Percentiles rank a stretch among this genome's conserved stretches.
phyloP scores from a whole-genome alignment of 2,113 vertebrate species.

The Casuarius casuarius region DNA sequence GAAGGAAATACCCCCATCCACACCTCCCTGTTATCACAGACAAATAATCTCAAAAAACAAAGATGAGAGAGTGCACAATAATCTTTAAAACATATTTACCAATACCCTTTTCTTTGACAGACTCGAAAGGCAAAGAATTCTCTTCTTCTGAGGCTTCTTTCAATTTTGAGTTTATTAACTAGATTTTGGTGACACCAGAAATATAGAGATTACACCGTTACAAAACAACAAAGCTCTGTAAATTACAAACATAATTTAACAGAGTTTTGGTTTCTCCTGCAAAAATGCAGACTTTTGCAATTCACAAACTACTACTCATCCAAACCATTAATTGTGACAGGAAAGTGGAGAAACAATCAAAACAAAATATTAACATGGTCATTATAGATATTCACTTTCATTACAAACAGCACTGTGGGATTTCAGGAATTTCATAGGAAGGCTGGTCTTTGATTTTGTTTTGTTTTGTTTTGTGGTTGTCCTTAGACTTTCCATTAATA shows the following conservation, averaged over 20 bases:
- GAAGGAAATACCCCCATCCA: neutral
- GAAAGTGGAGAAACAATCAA: neutral
- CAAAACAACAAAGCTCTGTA: neutral
- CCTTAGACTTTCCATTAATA: neutral
- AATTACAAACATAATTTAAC: neutral
- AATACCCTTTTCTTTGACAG: neutral
- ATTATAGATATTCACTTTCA: neutral
- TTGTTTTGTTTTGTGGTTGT: neutral
- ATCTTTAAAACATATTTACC: neutral
- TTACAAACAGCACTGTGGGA: neutral
- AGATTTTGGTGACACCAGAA: neutral
- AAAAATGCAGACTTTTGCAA: neutral
- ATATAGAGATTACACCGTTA: neutral
- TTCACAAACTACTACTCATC: neutral
- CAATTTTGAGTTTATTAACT: neutral
- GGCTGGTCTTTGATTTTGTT: neutral
- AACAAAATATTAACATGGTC: neutral
- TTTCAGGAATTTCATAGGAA: neutral
- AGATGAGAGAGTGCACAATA: neutral
- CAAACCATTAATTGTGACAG: neutral
- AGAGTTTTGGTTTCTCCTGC: neutral
- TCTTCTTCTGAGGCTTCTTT: neutral
- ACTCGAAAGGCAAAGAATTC: neutral
- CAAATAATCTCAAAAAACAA: neutral
- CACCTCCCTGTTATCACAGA: neutral